A percentile compares a stretch with the other conserved stretches of the same genome.
Evolutionary conservation across 2,797 vertebrate species (phyloP).

Genomic region (Megaceryle alcyon): DNA sequence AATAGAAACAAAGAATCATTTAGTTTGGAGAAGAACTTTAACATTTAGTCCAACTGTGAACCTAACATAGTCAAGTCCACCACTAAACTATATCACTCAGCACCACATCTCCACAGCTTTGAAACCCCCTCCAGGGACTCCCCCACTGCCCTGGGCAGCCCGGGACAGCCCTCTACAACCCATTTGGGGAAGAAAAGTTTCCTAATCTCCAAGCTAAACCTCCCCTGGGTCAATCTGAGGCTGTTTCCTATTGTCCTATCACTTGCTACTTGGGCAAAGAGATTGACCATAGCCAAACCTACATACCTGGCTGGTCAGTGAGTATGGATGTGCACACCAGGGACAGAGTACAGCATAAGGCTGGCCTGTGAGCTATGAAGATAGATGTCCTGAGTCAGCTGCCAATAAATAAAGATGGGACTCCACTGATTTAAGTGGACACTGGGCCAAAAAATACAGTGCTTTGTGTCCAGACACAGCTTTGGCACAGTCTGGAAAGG

Average conservation of each 20-base stretch:
- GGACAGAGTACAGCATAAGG: background rate
- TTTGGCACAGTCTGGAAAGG: background rate
- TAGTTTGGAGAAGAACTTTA: background rate
- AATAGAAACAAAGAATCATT: background rate
- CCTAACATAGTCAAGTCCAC: background rate
- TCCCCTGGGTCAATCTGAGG: background rate
- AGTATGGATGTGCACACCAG: accelerated
- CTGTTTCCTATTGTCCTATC: background rate
- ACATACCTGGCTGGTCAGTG: accelerated
- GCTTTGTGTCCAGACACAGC: background rate
- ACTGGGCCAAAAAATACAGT: accelerated
- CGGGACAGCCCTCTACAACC: background rate
- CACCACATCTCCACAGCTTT: background rate
- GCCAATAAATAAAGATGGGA: background rate
- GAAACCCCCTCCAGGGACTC: background rate
- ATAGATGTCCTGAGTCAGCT: background rate
- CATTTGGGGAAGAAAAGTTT: background rate
- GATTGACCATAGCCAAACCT: background rate
- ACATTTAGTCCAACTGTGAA: background rate
- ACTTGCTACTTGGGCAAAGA: background rate
- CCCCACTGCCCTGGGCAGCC: background rate
- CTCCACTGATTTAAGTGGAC: no score
- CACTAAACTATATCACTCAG: background rate
- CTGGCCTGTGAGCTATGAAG: background rate
- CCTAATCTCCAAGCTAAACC: background rate